Evolutionary conservation across 2,797 vertebrate species (phyloP).

Genomic region (Chaetodon trifasciatus): DNA sequence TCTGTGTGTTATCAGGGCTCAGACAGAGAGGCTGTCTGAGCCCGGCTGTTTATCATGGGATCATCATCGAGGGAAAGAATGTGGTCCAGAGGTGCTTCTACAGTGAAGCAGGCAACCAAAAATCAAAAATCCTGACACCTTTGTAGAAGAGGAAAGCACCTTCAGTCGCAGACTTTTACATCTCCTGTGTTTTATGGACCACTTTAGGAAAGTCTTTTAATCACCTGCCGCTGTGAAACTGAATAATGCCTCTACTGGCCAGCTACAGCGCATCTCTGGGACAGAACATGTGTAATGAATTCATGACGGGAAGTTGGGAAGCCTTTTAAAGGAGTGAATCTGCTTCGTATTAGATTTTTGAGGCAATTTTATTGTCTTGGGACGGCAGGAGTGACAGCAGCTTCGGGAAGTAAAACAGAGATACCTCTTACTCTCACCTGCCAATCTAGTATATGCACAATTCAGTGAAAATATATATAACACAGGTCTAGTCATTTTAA

Average conservation of each 20-base stretch:
- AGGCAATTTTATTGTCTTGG: constrained; percentile 2
- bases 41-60: background rate
- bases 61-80: background rate
- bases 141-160: background rate
- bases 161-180: background rate
- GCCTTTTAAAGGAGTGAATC: constrained; percentile 13
- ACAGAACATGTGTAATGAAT: constrained; percentile 15
- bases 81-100: no score
- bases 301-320: constrained; percentile 1
- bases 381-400: background rate
- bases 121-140: background rate
- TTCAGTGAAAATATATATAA: background rate
- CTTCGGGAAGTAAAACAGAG: background rate
- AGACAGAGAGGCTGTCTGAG: no score
- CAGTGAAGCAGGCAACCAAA: background rate
- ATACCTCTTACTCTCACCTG: background rate
- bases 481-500: no score
- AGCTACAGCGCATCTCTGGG: background rate
- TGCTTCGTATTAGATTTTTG: constrained; percentile 10
- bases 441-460: no score
- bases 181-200: background rate
- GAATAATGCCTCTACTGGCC: background rate
- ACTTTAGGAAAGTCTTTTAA: background rate
- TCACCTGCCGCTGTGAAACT: constrained; percentile 11
- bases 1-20: no score